phyloP scores from a whole-genome alignment of 1,140 invertebrate species.

The Thrips palmi region DNA sequence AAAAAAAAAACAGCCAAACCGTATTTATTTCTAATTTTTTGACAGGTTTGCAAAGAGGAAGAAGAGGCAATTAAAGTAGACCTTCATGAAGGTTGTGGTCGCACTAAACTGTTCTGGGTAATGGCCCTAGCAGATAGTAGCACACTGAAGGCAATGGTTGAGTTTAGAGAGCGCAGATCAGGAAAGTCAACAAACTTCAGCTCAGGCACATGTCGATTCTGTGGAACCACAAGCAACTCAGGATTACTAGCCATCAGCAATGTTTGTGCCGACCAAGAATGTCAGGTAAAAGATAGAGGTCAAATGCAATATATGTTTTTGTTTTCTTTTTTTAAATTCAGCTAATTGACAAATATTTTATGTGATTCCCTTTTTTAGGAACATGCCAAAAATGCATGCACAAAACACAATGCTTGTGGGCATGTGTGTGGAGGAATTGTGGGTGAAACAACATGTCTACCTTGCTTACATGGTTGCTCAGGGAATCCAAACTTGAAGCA shows the following conservation, averaged over 20 bases:
- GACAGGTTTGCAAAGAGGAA: conserved; percentile 77
- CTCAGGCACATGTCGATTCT: conserved; percentile 74
- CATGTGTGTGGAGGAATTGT: conserved; percentile 85
- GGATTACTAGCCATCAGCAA: conserved; percentile 80
- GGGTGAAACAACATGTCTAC: conserved; percentile 45
- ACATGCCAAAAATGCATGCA: conserved; percentile 67
- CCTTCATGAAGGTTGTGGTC: conserved; percentile 86
- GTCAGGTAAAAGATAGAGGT: conserved; percentile 38
- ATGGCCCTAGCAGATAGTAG: conserved; percentile 79
- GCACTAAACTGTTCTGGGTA: conserved; percentile 90
- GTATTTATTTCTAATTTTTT: conserved; percentile 2
- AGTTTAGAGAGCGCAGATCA: conserved; percentile 69
- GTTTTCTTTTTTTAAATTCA: conserved; percentile 5
- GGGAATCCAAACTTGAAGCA: conserved; percentile 43
- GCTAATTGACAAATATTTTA: conserved; percentile 2
- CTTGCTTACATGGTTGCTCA: conserved; percentile 47
- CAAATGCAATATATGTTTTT: conserved; percentile 3
- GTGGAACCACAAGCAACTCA: conserved; percentile 63
- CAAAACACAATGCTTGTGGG: conserved; percentile 65
- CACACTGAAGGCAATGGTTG: conserved; percentile 83
- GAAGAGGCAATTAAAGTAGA: conserved; percentile 87
- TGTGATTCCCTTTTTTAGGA: conserved; percentile 33
- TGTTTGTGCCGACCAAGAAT: conserved; percentile 84
- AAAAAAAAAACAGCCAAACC: background rate
- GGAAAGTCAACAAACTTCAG: background rate